phyloP scores from a whole-genome alignment of 1,140 invertebrate genomes.

The Brachionus manjavacas region DNA sequence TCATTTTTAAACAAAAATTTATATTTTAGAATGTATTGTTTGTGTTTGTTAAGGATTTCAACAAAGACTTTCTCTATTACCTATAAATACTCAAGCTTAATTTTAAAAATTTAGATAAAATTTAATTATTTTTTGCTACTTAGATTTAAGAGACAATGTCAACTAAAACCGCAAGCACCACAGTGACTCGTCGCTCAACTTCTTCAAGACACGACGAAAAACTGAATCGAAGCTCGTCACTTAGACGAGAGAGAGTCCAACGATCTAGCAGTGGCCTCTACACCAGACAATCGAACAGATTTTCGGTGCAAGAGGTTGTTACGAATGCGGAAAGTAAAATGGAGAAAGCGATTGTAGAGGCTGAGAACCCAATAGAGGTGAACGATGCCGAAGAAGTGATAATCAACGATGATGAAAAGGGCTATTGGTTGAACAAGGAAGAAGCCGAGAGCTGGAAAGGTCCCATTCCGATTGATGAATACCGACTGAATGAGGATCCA shows the following conservation, averaged over 20 bases:
- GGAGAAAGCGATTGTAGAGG: constrained; percentile 17
- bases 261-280: not conserved
- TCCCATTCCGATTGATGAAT: constrained; percentile 21
- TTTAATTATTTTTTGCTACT: not conserved
- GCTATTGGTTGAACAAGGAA: constrained; percentile 25
- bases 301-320: not conserved
- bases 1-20: not conserved
- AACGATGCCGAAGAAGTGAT: constrained; percentile 6
- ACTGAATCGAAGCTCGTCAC: not conserved
- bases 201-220: not conserved
- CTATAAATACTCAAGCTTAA: not conserved
- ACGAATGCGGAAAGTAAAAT: not conserved
- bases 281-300: not conserved
- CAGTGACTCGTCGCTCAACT: not conserved
- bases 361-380: constrained; percentile 8
- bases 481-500: constrained; percentile 9
- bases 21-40: not conserved
- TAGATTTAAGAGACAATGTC: not conserved
- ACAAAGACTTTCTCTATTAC: not conserved
- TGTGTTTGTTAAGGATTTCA: not conserved
- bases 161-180: not conserved
- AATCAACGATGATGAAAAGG: constrained; percentile 14
- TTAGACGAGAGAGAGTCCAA: not conserved
- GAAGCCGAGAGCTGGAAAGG: constrained; percentile 27
- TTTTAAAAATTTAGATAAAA: not conserved